These are phyloP conservation scores for Uloborus plumipes DNA, from an alignment of 2,888 invertebrate species.

Conservation along the genomic window DNA sequence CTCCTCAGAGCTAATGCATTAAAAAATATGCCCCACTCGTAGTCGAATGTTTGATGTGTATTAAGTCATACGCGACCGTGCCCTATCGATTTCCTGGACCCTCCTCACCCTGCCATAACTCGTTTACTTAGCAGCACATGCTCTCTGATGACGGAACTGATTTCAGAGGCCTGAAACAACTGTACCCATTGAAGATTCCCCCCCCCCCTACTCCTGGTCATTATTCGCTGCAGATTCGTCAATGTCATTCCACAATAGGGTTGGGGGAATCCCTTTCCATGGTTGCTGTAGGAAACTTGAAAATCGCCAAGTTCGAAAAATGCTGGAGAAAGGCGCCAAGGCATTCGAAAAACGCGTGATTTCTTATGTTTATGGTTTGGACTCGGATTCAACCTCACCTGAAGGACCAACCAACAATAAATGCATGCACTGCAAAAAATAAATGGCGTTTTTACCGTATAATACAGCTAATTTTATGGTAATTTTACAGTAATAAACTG, in stretches of 20 bases:
- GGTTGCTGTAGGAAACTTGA: slow-evolving; percentile 1
- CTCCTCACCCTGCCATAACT: slow-evolving; percentile 29
- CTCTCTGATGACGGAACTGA: slow-evolving; percentile 42
- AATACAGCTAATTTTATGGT: no score
- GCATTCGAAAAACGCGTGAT: neutral
- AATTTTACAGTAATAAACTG: no score
- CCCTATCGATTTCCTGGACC: slow-evolving; percentile 5
- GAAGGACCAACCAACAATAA: no score
- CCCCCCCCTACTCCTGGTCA: neutral
- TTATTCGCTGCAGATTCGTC: slow-evolving; percentile 29
- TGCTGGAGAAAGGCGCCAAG: neutral
- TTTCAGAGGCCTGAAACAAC: slow-evolving; percentile 40
- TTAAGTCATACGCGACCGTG: slow-evolving; percentile 27
- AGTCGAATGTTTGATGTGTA: slow-evolving; percentile 19
- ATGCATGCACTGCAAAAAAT: no score
- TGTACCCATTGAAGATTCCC: slow-evolving; percentile 23
- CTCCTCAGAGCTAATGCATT: slow-evolving; percentile 16
- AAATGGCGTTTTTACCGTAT: no score
- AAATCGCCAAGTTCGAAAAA: slow-evolving; percentile 1
- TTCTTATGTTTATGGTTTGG: no score
- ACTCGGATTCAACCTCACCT: no score
- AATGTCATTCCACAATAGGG: slow-evolving; percentile 37
- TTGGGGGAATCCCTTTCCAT: slow-evolving; percentile 19
- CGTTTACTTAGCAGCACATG: slow-evolving; percentile 48
- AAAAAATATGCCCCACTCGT: slow-evolving; percentile 27